These are phyloP conservation scores for Gila orcuttii DNA, from an alignment of 2,113 vertebrate genomes.

Conservation along the genomic window DNA sequence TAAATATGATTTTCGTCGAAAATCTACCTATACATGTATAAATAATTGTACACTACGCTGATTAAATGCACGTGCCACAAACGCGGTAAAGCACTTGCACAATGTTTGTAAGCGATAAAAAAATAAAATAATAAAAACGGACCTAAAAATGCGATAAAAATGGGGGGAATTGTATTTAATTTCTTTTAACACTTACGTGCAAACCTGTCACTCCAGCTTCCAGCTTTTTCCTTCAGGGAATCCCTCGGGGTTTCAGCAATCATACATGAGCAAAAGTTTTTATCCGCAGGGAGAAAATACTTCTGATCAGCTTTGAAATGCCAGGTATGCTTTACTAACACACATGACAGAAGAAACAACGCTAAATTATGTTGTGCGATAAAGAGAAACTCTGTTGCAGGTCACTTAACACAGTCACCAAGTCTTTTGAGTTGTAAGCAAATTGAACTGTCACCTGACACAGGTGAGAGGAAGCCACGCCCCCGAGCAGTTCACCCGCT, in stretches of 20 bases:
- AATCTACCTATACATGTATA: neutral
- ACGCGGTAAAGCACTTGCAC: neutral
- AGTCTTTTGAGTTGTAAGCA: slow-evolving; percentile 41
- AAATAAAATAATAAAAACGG: neutral
- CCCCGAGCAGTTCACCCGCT: slow-evolving; percentile 38
- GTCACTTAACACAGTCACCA: slow-evolving; percentile 10
- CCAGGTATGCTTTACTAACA: neutral
- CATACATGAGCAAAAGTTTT: slow-evolving; percentile 3
- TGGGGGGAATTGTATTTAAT: no score
- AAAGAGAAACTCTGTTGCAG: neutral
- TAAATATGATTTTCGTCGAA: neutral
- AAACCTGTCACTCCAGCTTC: neutral
- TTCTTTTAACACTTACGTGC: slow-evolving; percentile 19
- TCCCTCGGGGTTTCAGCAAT: slow-evolving; percentile 10
- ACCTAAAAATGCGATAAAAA: neutral
- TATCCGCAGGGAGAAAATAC: slow-evolving; percentile 15
- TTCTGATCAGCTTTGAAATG: neutral
- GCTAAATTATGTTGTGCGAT: neutral
- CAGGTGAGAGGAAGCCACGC: slow-evolving; percentile 67
- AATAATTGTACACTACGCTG: neutral
- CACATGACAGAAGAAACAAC: neutral
- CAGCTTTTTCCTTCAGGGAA: neutral
- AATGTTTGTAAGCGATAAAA: neutral
- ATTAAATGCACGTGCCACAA: neutral
- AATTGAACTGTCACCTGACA: slow-evolving; percentile 59